phyloP scores from a whole-genome alignment of 2,888 invertebrate species.

The Petrolisthes manimaculis region DNA sequence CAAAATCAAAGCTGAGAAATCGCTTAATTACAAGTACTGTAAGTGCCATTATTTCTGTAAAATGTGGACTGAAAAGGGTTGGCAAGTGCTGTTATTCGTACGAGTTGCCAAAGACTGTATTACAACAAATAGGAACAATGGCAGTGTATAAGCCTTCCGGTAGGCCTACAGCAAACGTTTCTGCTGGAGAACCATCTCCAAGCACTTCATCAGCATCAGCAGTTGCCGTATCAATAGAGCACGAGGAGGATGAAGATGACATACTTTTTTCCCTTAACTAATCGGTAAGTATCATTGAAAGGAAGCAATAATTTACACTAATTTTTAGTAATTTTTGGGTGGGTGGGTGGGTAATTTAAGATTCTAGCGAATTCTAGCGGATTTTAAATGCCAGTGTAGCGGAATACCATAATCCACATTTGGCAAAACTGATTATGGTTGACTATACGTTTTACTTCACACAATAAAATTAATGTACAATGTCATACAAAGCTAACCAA shows the following conservation, averaged over 20 bases:
- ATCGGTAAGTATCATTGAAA: not conserved
- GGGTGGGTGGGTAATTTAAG: not conserved
- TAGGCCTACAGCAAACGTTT: too few relatives aligned
- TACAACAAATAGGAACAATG: constrained; percentile 8
- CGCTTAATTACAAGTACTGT: not conserved
- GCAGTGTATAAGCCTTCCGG: not conserved
- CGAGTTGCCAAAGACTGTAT: not conserved
- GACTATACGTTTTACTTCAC: too few relatives aligned
- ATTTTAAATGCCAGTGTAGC: not conserved
- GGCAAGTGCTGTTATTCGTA: not conserved
- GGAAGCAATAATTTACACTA: not conserved
- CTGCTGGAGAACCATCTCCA: too few relatives aligned
- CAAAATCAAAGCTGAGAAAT: constrained; percentile 16
- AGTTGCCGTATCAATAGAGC: not conserved
- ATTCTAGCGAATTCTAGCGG: not conserved
- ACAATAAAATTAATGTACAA: too few relatives aligned
- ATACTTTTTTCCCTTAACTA: not conserved
- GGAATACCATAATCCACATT: not conserved
- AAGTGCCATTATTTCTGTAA: not conserved
- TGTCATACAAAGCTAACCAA: too few relatives aligned
- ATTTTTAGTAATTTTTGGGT: not conserved
- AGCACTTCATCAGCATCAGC: not conserved
- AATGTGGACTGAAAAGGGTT: constrained; percentile 10
- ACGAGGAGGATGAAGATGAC: constrained; percentile 6
- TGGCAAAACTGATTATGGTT: constrained; percentile 9